Conservation (phyloP, 2,888 invertebrate species). For the Opisthograptis luteolata region DNA sequence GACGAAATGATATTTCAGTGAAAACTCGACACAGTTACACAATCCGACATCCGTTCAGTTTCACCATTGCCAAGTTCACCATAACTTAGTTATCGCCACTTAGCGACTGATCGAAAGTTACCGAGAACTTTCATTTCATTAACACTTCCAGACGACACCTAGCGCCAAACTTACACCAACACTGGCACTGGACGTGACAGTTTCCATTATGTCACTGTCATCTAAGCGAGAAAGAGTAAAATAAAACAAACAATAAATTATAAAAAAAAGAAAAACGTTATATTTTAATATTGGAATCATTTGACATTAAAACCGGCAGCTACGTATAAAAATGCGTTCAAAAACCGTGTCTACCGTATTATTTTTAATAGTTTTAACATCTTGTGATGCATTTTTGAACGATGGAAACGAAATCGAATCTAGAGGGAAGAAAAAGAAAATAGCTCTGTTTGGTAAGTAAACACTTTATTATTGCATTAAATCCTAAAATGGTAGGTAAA, state of each 20-base stretch:
- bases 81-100: conserved; percentile 47
- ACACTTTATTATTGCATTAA: neutral
- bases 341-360: conserved; percentile 42
- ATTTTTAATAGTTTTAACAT: conserved; percentile 35
- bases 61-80: conserved; percentile 54
- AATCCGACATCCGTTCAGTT: conserved; percentile 33
- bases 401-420: conserved; percentile 51
- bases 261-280: conserved; percentile 6
- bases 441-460: conserved; percentile 69
- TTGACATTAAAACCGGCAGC: no score
- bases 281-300: neutral
- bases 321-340: conserved; percentile 41
- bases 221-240: conserved; percentile 22
- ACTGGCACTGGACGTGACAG: conserved; percentile 23
- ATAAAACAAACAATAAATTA: conserved; percentile 9
- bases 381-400: conserved; percentile 43
- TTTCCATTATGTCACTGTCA: conserved; percentile 42
- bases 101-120: conserved; percentile 45
- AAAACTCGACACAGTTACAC: conserved; percentile 17
- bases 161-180: conserved; percentile 29
- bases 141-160: conserved; percentile 36
- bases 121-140: conserved; percentile 50
- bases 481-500: no score
- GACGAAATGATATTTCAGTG: no score
- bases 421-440: conserved; percentile 75